Conservation (phyloP, 2,113 vertebrate species). For the Nycticryphes semicollaris region DNA sequence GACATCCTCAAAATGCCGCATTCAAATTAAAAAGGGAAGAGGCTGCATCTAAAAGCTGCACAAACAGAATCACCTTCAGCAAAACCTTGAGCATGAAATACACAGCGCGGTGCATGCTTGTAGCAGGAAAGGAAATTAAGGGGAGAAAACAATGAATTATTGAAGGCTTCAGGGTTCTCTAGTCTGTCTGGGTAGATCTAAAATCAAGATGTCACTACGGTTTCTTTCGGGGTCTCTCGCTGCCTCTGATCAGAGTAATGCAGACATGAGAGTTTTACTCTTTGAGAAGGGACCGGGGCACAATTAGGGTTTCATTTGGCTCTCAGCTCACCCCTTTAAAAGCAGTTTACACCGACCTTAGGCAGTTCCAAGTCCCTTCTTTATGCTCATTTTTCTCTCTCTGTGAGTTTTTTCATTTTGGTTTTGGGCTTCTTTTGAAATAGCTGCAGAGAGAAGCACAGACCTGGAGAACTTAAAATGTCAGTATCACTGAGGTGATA, state of each 20-base stretch:
- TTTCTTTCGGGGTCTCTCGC: neutral
- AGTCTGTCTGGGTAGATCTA: neutral
- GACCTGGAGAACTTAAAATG: neutral
- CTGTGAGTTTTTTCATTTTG: neutral
- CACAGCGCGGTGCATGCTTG: neutral
- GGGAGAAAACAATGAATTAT: constrained; percentile 51
- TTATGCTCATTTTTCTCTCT: neutral
- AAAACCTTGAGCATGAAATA: constrained; percentile 48
- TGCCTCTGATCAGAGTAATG: neutral
- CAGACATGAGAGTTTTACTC: neutral
- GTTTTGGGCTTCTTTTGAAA: neutral
- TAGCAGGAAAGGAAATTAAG: constrained; percentile 33
- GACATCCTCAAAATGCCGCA: constrained; percentile 29
- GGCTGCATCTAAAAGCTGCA: neutral
- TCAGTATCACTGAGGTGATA: neutral
- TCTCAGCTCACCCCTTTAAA: neutral
- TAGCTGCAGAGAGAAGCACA: neutral
- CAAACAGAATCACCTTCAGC: constrained; percentile 59
- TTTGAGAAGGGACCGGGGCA: neutral
- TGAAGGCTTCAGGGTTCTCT: constrained; percentile 33
- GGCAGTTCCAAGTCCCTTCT: neutral
- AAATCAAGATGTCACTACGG: constrained; percentile 1
- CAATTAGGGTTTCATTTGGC: neutral
- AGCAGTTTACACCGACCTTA: neutral
- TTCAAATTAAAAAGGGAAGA: constrained; percentile 55